Base-by-base conservation (phyloP, 2,888 invertebrate genomes). In the Heliconius ethilla region DNA sequence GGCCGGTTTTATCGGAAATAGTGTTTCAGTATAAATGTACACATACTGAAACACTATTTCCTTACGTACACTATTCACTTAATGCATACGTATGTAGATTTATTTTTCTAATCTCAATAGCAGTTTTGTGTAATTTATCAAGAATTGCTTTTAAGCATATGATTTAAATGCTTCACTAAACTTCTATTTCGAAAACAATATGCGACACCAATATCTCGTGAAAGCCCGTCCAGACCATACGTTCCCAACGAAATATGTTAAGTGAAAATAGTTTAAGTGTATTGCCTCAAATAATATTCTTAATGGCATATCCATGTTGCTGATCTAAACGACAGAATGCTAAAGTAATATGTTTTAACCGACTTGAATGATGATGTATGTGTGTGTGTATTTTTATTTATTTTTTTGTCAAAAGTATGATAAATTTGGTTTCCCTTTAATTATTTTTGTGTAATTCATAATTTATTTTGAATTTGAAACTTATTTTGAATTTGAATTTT, bases 271-370 rank as follows among this genome's bases (percentile, higher is more conserved):
- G 37, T 33, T 70, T 74, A 76, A 69, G 67, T 51, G 51, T 78
- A 82, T 82, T 79, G 79, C 78, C 74, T 63, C 75, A 75, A 82
- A 79, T 82, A 80, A 83, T 83, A 81, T 82, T 37, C 79, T 79
- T 81, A 79, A 82, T 81, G 80, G 77, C 75, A 74, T 78, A 80
- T 78, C 79, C 79, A 66, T 75, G 78, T 82, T 62, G 37, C 66
- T 40, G 63, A 51, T 76, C 55, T 75, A 75, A 79, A 29, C 63
- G 72, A 72, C 15, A 59, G 9, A 69, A 55, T 59, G 33, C 33
- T 33, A 29, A 7, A 55, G 69, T 59, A 72, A 72, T 72, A n/a
- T 25, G 29, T 33, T 72, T 59, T 72, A 59, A 59, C 72, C 33
- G 55, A 59, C 55, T 33, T 72, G 6, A 59, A n/a, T 29, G 51